Evolutionary conservation across 2,888 invertebrate genomes (phyloP), one percentile per base, ranked within the genome.

Genomic region (Hirudinaria manillensis): DNA sequence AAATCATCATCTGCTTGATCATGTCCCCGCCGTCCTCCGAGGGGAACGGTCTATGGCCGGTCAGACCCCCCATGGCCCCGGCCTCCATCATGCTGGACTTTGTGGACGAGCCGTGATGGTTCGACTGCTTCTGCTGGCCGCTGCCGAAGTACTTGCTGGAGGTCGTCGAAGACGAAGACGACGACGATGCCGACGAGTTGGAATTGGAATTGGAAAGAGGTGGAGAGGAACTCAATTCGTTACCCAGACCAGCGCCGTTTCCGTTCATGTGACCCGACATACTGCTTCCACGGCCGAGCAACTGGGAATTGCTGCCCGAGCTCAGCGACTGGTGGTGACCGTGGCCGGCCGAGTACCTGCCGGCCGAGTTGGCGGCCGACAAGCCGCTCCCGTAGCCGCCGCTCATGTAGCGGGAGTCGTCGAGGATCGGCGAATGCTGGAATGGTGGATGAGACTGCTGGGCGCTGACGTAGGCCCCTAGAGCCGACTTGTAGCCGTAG

Each of bases 121-220:
- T 45, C 16, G 45, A 45, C 45, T 45, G 61, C 61, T 61, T 61
- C 13, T 61, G 61, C 61, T 61, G 61, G 7, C 61, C 61, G 68
- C 36, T 68, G 32, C 36, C 36, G 16, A 68, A 68, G 32, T 68
- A 68, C 32, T 68, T 36, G 32, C 32, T 68, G 6, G n/a, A 29
- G 36, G 36, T 68, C 24, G 61, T 27, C 2, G 61, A 61, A 1
- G 73, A 73, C 29, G 73, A 65, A 1, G 61, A 61, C 29, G 61
- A 61, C 13, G 72, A 55, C 27, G 55, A 72, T 4, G 53, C 21
- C n/a, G 73, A 73, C 7, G 73, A 73, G 34, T 51, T 53, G 36
- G 73, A 73, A 19, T 32, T 34, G n/a, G 73, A 73, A n/a, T 53
- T 65, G 2, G 73, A 73, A 24, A 73, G 73, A 45, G 73, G 73